phyloP scores from a whole-genome alignment of 2,888 invertebrate species.

The Eilema depressum region DNA sequence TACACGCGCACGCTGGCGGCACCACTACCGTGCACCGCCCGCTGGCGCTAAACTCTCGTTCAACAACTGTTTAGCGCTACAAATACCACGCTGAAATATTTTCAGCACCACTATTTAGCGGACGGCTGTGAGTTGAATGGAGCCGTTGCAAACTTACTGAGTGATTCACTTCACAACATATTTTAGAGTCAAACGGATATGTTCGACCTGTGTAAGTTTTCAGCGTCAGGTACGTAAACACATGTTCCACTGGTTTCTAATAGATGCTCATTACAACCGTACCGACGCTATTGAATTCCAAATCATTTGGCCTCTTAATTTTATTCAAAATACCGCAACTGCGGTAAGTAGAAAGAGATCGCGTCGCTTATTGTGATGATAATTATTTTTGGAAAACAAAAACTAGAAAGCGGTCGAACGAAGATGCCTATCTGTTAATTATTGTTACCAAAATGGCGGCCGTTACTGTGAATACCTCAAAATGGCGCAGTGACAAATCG shows the following conservation, averaged over 20 bases:
- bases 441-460: conserved; percentile 85
- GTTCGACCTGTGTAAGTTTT: conserved; percentile 46
- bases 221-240: conserved; percentile 58
- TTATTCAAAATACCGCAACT: conserved; percentile 85
- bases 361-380: conserved; percentile 84
- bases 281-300: conserved; percentile 69
- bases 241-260: conserved; percentile 72
- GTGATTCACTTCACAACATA: conserved; percentile 53
- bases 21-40: conserved; percentile 41
- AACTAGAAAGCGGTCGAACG: conserved; percentile 83
- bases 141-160: conserved; percentile 47
- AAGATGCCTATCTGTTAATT: conserved; percentile 85
- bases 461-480: conserved; percentile 79
- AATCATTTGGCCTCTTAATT: conserved; percentile 78
- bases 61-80: conserved; percentile 77
- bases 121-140: conserved; percentile 47
- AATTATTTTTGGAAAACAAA: conserved; percentile 86
- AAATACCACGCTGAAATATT: conserved; percentile 72
- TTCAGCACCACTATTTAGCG: conserved; percentile 62
- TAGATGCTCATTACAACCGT: conserved; percentile 71
- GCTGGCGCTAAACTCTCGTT: conserved; percentile 57
- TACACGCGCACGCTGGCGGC: conserved; percentile 35
- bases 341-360: conserved; percentile 84
- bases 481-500: conserved; percentile 85
- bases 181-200: conserved; percentile 47